Evolutionary conservation across 2,797 vertebrate genomes (phyloP), one percentile per base, ranked within the genome.

Genomic region (Stomatorhinus walkeri): DNA sequence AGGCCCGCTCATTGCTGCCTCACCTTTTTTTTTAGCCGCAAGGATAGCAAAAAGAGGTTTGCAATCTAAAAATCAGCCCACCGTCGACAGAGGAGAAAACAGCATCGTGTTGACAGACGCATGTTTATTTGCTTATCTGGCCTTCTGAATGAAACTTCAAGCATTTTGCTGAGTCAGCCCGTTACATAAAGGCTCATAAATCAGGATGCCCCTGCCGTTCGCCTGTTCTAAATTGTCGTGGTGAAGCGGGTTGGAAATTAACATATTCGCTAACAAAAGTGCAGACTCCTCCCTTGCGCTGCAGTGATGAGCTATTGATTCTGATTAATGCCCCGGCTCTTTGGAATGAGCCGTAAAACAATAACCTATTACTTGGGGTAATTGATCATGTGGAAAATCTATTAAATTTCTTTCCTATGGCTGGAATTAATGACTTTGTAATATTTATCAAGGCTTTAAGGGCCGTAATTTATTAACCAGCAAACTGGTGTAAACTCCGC

Each of bases 381-480:
- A 95, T 94, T 94, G 94, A 95, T 95, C 91, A 92, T 93, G 92
- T 93, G 90, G 92, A 93, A 94, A 93, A 94, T 93, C 91, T 90
- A 93, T 93, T 91, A 90, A 89, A 90, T 90, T 93, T 89, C 88
- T 92, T 91, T 92, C 91, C 90, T 89, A 28, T 79, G 91, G 93
- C 92, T 91, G 90, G 90, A 93, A 92, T 92, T 85, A 93, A 93
- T 91, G 92, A 91, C 91, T 92, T 90, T 91, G 88, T 91, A 92
- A 91, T 91, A 92, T 91, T 92, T 91, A 90, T 89, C 89, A 91
- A 90, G 88, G 87, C 90, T 91, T 87, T 91, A 59, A 88, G 92
- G 89, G 90, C 88, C 79, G 72, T 91, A 90, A 93, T 94, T 94
- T 92, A 95, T 94, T 92, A 93, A 93, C 87, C 88, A 88, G 88